Base-by-base conservation (phyloP, 2,797 vertebrate species). In the Hozukius guyotensis region DNA sequence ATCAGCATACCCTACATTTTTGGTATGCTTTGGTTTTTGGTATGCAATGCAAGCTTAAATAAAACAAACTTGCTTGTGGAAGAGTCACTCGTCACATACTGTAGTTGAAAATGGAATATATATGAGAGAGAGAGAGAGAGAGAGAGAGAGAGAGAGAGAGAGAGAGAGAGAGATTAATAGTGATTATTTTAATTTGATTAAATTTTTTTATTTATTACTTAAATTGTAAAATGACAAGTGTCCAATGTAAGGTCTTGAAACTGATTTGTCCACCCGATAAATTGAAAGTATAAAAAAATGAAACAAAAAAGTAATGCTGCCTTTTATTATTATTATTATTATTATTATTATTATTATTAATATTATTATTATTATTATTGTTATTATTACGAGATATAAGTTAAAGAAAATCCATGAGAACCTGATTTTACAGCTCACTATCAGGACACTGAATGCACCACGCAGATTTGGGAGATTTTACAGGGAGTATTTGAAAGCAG, bases 401-500 rank as follows among this genome's bases (percentile, higher is more conserved):
- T 49, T 18, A 49, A 49, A 52, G 18, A 52, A 52, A 52, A 20
- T 9, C 8, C 8, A 20, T 18, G 42, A 18, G 12, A 36, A 4
- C 34, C 3, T 8, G 20, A 22, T 22, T 62, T 62, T 36, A 38
- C 34, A 38, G 1, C 49, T 52, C 20, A 52, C 3, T n/a, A 18
- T 46, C 1, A 46, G 42, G 42, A 46, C 49, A 52, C 49, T 52
- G 12, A 22, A 32, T 13, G 64, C 38, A 66, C 25, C 29, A 22
- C 3, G 0, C 16, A 31, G 16, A 12, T 24, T 2, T 18, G 22
- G 4, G 13, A 22, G 32, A 63, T 36, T 77, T 69, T 72, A 38
- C 63, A 56, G 29, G 22, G 8, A 9, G 64, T 20, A 25, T 8
- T 0, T 82, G 61, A 85, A 89, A 18, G 82, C 82, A 72, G 13